Evolutionary conservation across 2,113 vertebrate species (phyloP).

Genomic region (Ancistrus triradiatus): DNA sequence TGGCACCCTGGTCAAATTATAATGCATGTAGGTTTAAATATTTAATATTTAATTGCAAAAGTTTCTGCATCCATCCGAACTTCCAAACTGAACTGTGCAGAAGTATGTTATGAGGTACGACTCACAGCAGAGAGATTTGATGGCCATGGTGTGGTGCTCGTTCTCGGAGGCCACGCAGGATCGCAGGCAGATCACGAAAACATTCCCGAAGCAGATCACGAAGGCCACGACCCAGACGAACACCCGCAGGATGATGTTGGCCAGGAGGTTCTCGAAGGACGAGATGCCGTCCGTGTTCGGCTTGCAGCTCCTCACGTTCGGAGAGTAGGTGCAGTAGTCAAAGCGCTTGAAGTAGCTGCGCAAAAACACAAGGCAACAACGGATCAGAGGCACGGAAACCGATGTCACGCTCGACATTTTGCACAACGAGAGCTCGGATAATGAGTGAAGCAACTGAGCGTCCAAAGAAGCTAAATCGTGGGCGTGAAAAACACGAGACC

Average conservation of each 20-base stretch:
- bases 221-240: constrained; percentile 65
- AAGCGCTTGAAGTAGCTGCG: constrained; percentile 63
- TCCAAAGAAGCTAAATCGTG: too few relatives aligned
- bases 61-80: too few relatives aligned
- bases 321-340: constrained; percentile 61
- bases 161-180: constrained; percentile 51
- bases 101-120: too few relatives aligned
- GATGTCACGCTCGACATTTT: too few relatives aligned
- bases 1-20: too few relatives aligned
- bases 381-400: neutral
- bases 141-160: constrained; percentile 60
- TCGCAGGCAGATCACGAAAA: constrained; percentile 56
- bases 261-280: constrained; percentile 65
- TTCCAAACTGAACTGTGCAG: neutral
- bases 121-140: constrained; percentile 68
- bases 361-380: neutral
- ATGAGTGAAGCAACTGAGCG: too few relatives aligned
- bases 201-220: constrained; percentile 61
- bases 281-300: constrained; percentile 63
- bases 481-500: too few relatives aligned
- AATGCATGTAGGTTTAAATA: too few relatives aligned
- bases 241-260: constrained; percentile 56
- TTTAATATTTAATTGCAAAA: too few relatives aligned
- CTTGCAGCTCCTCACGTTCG: constrained; percentile 64
- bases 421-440: too few relatives aligned